Evolutionary conservation across 2,888 invertebrate species (phyloP).

Genomic region (Cataglyphis cursor): DNA sequence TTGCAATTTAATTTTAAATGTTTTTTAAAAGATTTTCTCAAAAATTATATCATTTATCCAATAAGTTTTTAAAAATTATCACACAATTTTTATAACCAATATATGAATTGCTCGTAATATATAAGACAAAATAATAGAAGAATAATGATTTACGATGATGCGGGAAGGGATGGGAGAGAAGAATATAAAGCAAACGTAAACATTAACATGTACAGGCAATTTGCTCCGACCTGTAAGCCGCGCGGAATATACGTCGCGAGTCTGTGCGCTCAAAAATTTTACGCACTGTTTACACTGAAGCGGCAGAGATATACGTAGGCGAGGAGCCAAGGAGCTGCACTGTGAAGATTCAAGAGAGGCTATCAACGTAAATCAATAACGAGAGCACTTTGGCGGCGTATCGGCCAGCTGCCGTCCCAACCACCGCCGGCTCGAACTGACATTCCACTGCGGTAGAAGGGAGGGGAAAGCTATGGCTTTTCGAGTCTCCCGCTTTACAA

Average conservation of each 20-base stretch:
- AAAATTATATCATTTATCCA: not conserved
- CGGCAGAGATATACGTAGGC: conserved; percentile 54
- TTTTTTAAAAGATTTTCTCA: not conserved
- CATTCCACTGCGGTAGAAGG: conserved; percentile 70
- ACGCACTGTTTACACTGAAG: conserved; percentile 77
- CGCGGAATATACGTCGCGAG: conserved; percentile 41
- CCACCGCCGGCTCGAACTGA: conserved; percentile 66
- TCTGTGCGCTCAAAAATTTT: conserved; percentile 66
- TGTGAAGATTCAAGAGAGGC: conserved; percentile 77
- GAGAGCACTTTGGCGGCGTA: conserved; percentile 83
- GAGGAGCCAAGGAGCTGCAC: conserved; percentile 57
- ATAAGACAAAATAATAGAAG: conserved; percentile 4
- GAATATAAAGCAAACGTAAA: conserved; percentile 13
- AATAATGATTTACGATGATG: conserved; percentile 30
- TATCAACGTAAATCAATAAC: conserved; percentile 85
- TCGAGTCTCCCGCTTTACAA: conserved; percentile 75
- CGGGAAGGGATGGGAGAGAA: not conserved
- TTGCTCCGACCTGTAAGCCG: conserved; percentile 49
- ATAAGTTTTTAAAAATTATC: not conserved
- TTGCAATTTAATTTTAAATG: not conserved
- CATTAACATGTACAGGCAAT: conserved; percentile 61
- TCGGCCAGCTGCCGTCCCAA: conserved; percentile 82
- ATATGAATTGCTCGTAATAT: not conserved
- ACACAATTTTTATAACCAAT: not conserved
- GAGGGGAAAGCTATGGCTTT: conserved; percentile 69